A percentile compares a stretch with the other conserved stretches of the same genome.
Conservation (phyloP, 2,888 invertebrate genomes). For the Eupithecia pulchellata region DNA sequence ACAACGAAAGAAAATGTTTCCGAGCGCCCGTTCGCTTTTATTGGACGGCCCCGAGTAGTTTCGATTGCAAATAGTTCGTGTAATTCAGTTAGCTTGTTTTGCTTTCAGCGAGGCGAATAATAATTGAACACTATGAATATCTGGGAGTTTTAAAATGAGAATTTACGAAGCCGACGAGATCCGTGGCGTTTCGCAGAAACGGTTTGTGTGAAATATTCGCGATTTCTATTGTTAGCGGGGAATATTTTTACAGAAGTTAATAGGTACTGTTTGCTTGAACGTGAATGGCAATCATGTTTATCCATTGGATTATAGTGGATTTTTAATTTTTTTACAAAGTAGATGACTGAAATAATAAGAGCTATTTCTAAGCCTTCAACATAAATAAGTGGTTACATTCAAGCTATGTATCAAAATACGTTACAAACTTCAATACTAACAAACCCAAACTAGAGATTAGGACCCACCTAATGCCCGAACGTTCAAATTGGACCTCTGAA, state of each 20-base stretch:
- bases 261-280: constrained; percentile 29
- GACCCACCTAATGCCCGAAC: background rate
- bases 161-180: constrained; percentile 69
- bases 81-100: constrained; percentile 74
- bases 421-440: background rate
- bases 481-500: constrained; percentile 18
- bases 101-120: constrained; percentile 61
- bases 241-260: constrained; percentile 40
- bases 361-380: background rate
- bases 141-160: constrained; percentile 60
- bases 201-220: constrained; percentile 65
- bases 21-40: constrained; percentile 78
- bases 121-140: constrained; percentile 64
- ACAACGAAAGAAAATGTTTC: constrained; percentile 84
- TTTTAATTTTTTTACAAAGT: background rate
- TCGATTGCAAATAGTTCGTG: constrained; percentile 83
- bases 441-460: background rate
- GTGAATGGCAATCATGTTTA: constrained; percentile 32
- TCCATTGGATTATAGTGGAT: background rate
- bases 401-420: background rate
- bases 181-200: constrained; percentile 64
- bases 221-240: constrained; percentile 53
- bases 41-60: constrained; percentile 78
- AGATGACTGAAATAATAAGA: background rate
- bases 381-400: background rate